A percentile compares a stretch with the other conserved stretches of the same genome.
Evolutionary conservation across 2,113 vertebrate genomes (phyloP).

Genomic region (Neoarius graeffei): DNA sequence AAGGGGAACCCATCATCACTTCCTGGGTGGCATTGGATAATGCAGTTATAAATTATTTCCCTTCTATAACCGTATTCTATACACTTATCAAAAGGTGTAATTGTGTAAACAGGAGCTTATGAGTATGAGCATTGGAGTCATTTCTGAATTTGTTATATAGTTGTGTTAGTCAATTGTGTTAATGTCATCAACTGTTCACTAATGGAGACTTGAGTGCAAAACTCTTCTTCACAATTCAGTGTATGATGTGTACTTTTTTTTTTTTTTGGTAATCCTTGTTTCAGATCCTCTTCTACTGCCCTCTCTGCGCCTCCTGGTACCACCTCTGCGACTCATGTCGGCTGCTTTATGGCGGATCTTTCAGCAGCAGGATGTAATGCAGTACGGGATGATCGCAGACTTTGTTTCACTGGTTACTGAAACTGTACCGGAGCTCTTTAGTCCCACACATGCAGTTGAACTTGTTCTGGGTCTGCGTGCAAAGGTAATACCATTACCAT

Average conservation of each 20-base stretch:
- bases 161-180: not conserved
- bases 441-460: constrained; percentile 61
- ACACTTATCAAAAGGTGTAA: too few relatives aligned
- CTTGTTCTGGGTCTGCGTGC: constrained; percentile 69
- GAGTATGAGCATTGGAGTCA: too few relatives aligned
- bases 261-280: not conserved
- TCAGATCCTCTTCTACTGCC: constrained; percentile 20
- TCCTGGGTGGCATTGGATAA: not conserved
- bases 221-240: not conserved
- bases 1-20: not conserved
- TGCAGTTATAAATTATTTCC: not conserved
- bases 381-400: constrained; percentile 62
- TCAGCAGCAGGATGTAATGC: constrained; percentile 43
- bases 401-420: constrained; percentile 59
- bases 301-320: constrained; percentile 41
- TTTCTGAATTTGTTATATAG: not conserved
- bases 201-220: not conserved
- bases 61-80: too few relatives aligned
- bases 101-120: too few relatives aligned
- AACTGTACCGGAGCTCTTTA: constrained; percentile 62
- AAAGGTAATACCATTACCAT: constrained; percentile 56
- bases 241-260: too few relatives aligned
- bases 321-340: constrained; percentile 52
- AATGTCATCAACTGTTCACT: not conserved
- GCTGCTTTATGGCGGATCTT: constrained; percentile 61